phyloP scores from a whole-genome alignment of 2,888 invertebrate genomes.

The Smittia aterrima region DNA sequence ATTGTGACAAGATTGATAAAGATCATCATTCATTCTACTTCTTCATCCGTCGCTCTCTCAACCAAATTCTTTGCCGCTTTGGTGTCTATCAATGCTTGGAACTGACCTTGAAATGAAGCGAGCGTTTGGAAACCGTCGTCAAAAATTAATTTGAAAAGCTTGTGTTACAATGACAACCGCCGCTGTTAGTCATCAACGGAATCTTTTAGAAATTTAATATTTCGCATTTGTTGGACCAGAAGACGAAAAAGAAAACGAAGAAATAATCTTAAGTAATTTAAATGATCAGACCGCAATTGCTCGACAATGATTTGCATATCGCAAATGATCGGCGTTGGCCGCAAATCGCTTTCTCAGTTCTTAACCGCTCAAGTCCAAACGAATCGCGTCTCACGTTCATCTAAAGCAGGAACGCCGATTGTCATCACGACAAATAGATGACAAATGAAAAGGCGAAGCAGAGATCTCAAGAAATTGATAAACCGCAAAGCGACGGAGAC shows the following conservation, averaged over 20 bases:
- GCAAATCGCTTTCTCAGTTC: not conserved
- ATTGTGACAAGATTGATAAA: conserved; percentile 34
- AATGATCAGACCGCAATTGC: conserved; percentile 2
- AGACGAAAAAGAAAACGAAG: not conserved
- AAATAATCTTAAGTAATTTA: conserved; percentile 7
- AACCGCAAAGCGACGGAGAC: conserved; percentile 22
- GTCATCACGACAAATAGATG: conserved; percentile 28
- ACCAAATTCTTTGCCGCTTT: not conserved
- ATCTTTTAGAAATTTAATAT: conserved; percentile 6
- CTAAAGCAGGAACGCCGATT: not conserved
- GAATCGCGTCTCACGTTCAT: conserved; percentile 22
- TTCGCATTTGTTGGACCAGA: not conserved
- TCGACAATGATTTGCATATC: conserved; percentile 6
- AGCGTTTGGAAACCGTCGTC: not conserved
- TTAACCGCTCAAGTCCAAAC: not conserved
- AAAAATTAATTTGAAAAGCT: conserved; percentile 9
- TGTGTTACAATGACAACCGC: conserved; percentile 4
- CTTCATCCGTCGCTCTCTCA: not conserved
- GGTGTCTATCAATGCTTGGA: not conserved
- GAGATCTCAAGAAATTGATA: conserved; percentile 10
- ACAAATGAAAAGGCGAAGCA: conserved; percentile 33
- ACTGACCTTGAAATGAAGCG: not conserved
- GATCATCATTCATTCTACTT: conserved; percentile 34
- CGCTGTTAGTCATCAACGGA: not conserved
- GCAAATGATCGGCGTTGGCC: not conserved